Percentiles rank a stretch among this genome's conserved stretches.
These are phyloP conservation scores for Leucopsar rothschildi DNA, from an alignment of 2,113 vertebrate species.

Conservation along the genomic window DNA sequence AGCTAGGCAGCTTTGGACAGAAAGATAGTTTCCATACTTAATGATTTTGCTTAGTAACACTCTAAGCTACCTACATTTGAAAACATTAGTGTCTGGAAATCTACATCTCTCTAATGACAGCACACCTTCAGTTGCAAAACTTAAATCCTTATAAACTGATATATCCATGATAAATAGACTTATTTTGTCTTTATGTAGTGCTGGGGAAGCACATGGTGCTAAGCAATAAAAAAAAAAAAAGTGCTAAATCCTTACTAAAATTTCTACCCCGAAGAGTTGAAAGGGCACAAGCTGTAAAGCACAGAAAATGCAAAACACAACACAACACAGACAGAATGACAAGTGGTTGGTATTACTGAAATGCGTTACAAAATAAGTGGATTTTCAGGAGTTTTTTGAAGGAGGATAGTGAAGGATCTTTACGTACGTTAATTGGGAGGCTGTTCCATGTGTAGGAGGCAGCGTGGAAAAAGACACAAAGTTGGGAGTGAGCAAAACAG, in stretches of 20 bases:
- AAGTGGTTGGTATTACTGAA: conserved; percentile 48
- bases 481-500: conserved; percentile 71
- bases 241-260: background rate
- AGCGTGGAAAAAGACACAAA: conserved; percentile 74
- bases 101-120: background rate
- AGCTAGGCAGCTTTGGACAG: background rate
- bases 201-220: background rate
- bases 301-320: conserved; percentile 54
- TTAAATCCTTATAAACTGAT: background rate
- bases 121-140: background rate
- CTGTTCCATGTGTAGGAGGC: conserved; percentile 71
- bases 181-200: background rate
- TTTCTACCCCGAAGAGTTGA: background rate
- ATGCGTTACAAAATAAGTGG: conserved; percentile 47
- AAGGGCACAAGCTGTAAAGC: conserved; percentile 44
- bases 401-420: conserved; percentile 66
- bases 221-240: background rate
- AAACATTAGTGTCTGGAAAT: background rate
- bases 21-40: background rate
- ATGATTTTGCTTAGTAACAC: background rate
- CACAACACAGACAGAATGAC: conserved; percentile 58
- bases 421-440: conserved; percentile 71
- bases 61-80: background rate
- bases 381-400: conserved; percentile 56
- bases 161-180: background rate